A percentile compares a stretch with the other conserved stretches of the same genome.
These are phyloP conservation scores for Campopleginae sp. DNA, from an alignment of 2,888 invertebrate species.

Conservation along the genomic window DNA sequence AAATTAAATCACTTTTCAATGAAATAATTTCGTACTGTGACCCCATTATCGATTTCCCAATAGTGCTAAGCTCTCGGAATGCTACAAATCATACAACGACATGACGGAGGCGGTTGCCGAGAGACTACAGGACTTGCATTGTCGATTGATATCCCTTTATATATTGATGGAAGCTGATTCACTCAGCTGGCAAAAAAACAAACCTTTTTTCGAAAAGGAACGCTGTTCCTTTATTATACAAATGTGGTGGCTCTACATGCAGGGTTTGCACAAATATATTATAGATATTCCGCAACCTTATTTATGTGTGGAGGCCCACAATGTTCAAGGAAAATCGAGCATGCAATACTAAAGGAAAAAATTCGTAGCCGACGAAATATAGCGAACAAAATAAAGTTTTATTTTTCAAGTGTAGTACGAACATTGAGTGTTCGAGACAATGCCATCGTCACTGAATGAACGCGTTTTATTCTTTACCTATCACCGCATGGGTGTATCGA, in stretches of 20 bases:
- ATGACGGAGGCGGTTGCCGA: constrained; percentile 95
- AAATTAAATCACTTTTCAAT: not conserved
- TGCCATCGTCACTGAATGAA: too few species aligned
- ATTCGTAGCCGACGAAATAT: too few species aligned
- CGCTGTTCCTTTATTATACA: constrained; percentile 93
- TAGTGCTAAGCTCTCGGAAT: constrained; percentile 83
- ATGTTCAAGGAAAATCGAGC: not conserved
- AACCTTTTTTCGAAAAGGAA: constrained; percentile 89
- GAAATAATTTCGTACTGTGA: not conserved
- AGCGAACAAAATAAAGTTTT: too few species aligned
- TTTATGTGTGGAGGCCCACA: not conserved
- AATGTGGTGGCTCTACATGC: constrained; percentile 96
- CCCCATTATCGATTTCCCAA: not conserved
- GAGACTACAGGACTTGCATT: constrained; percentile 92
- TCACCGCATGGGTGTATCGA: too few species aligned
- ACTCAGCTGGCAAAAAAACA: constrained; percentile 89
- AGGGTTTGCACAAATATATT: constrained; percentile 85
- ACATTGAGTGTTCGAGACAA: too few species aligned
- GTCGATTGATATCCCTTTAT: constrained; percentile 91
- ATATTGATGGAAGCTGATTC: constrained; percentile 93
- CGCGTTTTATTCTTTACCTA: too few species aligned
- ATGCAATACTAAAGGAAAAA: too few species aligned
- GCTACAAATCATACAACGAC: constrained; percentile 91
- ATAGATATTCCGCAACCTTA: not conserved
- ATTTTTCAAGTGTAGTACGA: too few species aligned